phyloP scores from a whole-genome alignment of 2,113 vertebrate genomes.

The Microtus richardsoni region DNA sequence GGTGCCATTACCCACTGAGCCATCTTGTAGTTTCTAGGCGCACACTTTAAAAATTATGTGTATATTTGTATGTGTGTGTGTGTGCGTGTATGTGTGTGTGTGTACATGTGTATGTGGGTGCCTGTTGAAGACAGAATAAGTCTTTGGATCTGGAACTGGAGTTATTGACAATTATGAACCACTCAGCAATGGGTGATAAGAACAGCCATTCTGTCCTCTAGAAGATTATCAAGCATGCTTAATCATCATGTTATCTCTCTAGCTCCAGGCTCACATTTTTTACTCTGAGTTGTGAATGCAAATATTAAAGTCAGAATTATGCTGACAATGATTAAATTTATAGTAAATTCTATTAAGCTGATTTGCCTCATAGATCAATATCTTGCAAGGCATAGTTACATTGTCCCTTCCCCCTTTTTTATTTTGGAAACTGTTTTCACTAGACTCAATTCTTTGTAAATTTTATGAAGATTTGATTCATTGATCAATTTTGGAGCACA shows the following conservation, averaged over 20 bases:
- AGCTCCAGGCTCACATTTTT: neutral
- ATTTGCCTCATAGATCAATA: constrained; percentile 58
- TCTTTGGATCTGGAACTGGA: neutral
- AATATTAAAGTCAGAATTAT: neutral
- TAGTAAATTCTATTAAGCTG: constrained; percentile 50
- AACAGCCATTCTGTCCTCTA: neutral
- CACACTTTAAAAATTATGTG: neutral
- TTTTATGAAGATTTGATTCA: constrained; percentile 65
- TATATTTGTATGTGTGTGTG: neutral
- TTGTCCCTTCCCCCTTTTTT: neutral
- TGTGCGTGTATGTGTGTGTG: neutral
- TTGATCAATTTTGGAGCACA: neutral
- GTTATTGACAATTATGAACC: neutral
- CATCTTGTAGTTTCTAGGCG: neutral
- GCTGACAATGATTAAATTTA: constrained; percentile 18
- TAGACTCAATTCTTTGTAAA: constrained; percentile 43
- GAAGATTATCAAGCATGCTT: neutral
- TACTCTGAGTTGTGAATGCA: neutral
- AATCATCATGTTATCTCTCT: neutral
- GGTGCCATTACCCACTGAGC: too few species aligned
- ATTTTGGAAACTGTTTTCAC: constrained; percentile 4
- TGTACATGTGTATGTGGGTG: neutral
- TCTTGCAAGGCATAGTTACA: constrained; percentile 19
- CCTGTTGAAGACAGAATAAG: neutral
- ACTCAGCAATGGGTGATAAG: neutral